Percentiles rank a stretch among this genome's conserved stretches.
Conservation (phyloP, 2,113 vertebrate species). For the Microcebus tavaratra region DNA sequence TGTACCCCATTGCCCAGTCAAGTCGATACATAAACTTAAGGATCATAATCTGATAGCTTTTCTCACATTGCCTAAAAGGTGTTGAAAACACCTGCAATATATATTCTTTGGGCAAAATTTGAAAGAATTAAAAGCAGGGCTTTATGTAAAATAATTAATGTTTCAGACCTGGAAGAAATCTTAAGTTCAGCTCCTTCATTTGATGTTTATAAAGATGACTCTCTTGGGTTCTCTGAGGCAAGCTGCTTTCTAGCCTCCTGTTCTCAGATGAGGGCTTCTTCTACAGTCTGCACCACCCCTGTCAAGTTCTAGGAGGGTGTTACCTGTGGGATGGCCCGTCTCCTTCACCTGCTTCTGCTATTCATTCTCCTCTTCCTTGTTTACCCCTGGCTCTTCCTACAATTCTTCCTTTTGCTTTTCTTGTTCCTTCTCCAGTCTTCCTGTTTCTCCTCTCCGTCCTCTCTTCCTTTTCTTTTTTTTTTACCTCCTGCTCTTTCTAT, state of each 20-base stretch:
- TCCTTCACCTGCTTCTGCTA: neutral
- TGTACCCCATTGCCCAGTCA: neutral
- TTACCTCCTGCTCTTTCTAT: neutral
- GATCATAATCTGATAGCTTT: neutral
- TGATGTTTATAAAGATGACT: neutral
- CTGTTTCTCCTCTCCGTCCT: neutral
- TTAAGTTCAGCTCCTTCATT: neutral
- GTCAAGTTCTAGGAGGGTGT: neutral
- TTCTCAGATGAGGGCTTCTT: neutral
- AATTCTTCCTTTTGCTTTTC: neutral
- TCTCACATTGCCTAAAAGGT: neutral
- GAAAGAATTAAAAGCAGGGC: neutral
- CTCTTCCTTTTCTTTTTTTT: neutral
- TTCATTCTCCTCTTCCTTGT: neutral
- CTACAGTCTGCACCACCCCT: neutral
- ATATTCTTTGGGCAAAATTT: neutral
- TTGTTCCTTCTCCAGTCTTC: neutral
- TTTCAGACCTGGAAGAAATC: neutral
- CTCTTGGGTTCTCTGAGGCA: neutral
- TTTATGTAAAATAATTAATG: neutral
- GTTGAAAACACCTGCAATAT: neutral
- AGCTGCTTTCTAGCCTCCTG: neutral
- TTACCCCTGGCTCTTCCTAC: neutral
- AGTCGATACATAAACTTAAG: neutral
- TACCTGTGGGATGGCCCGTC: too few relatives aligned